A percentile compares a stretch with the other conserved stretches of the same genome.
Evolutionary conservation across 2,113 vertebrate genomes (phyloP).

Genomic region (Willisornis vidua): DNA sequence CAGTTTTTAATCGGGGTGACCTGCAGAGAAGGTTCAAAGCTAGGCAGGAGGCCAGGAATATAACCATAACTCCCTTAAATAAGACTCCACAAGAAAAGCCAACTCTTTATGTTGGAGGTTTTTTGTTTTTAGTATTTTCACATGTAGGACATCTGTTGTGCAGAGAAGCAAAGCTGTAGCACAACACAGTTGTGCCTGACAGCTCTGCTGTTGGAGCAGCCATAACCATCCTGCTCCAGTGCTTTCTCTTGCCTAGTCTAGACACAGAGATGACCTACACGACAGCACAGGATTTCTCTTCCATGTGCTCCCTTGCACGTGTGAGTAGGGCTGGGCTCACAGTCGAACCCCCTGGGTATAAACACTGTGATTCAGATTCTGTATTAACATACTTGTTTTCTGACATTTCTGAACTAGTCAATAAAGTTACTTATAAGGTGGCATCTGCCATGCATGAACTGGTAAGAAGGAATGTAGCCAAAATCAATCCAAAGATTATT

Average conservation of each 20-base stretch:
- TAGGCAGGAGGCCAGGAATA: not conserved
- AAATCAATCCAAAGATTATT: not conserved
- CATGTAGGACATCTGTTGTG: not conserved
- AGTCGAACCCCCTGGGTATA: not conserved
- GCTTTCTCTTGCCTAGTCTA: not conserved
- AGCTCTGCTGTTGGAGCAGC: not conserved
- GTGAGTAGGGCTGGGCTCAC: not conserved
- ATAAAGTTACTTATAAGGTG: not conserved
- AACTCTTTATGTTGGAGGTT: not conserved
- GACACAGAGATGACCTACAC: accelerated
- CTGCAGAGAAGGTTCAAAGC: not conserved
- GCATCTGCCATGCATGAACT: not conserved
- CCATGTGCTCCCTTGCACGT: not conserved
- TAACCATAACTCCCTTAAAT: not conserved
- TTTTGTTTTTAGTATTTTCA: not conserved
- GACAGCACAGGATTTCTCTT: not conserved
- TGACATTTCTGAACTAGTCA: not conserved
- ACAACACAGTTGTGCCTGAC: accelerated
- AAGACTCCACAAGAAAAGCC: not conserved
- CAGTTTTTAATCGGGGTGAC: not conserved
- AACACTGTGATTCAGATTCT: not conserved
- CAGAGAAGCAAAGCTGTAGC: not conserved
- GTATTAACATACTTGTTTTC: not conserved
- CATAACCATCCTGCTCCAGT: not conserved
- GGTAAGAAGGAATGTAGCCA: not conserved